Evolutionary conservation across 2,888 invertebrate genomes (phyloP).

Genomic region (Perizoma flavofasciatum): DNA sequence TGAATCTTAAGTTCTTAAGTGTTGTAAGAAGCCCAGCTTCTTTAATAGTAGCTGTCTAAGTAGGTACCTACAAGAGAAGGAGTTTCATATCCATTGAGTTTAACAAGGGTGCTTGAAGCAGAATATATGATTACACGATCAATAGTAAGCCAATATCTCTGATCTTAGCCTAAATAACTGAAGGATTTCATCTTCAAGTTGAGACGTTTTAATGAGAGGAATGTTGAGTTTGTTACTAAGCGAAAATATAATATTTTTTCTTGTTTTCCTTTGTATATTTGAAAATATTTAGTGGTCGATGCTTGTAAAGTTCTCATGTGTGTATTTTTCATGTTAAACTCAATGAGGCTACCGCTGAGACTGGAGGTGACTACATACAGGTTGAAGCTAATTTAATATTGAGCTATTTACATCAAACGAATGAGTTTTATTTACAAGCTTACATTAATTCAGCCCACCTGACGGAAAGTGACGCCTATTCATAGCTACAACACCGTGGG

Average conservation of each 20-base stretch:
- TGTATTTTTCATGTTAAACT: too few species aligned
- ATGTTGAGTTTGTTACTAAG: background rate
- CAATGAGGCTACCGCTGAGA: too few species aligned
- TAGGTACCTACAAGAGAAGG: slow-evolving; percentile 48
- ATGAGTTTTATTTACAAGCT: too few species aligned
- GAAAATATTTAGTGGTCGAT: too few species aligned
- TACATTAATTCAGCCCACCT: too few species aligned
- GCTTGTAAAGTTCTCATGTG: too few species aligned
- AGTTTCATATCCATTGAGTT: slow-evolving; percentile 54
- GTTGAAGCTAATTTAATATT: too few species aligned
- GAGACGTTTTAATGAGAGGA: slow-evolving; percentile 33
- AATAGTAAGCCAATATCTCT: slow-evolving; percentile 56
- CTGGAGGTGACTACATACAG: too few species aligned
- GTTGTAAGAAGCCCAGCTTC: slow-evolving; percentile 14
- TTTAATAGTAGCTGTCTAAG: background rate
- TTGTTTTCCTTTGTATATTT: background rate
- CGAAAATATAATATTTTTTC: background rate
- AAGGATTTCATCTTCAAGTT: slow-evolving; percentile 41
- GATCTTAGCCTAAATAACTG: slow-evolving; percentile 46
- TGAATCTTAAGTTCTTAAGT: background rate
- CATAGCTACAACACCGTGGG: too few species aligned
- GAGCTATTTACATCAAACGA: too few species aligned
- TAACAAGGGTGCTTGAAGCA: slow-evolving; percentile 75
- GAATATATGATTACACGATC: slow-evolving; percentile 75
- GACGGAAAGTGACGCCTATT: too few species aligned